Percentiles rank a stretch among this genome's conserved stretches.
Conservation (phyloP, 2,113 vertebrate genomes). For the Tetrao urogallus region DNA sequence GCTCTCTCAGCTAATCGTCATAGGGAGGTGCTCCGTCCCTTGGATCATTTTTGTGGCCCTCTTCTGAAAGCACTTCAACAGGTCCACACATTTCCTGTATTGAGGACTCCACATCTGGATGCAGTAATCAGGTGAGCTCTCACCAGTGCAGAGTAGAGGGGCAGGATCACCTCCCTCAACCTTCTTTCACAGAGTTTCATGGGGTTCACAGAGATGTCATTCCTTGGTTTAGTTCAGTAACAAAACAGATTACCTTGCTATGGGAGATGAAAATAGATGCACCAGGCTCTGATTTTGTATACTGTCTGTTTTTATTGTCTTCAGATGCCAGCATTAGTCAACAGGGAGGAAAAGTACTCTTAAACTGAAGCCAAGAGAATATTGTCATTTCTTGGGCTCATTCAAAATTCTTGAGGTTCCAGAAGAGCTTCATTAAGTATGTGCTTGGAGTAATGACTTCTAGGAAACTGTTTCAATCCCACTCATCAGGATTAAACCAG, state of each 20-base stretch:
- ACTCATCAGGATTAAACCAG: not conserved
- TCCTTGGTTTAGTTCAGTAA: not conserved
- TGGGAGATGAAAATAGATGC: not conserved
- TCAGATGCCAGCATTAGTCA: not conserved
- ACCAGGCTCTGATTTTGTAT: not conserved
- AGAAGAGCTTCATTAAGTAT: not conserved
- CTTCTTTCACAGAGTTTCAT: too few relatives aligned
- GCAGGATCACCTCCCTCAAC: too few relatives aligned
- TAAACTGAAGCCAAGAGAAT: not conserved
- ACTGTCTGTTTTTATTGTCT: not conserved
- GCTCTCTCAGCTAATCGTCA: too few relatives aligned
- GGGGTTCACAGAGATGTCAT: not conserved
- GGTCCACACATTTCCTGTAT: too few relatives aligned
- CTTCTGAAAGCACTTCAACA: too few relatives aligned
- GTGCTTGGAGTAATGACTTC: not conserved
- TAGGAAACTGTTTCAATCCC: not conserved
- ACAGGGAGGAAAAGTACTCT: not conserved
- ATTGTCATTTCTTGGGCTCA: not conserved
- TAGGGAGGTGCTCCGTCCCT: too few relatives aligned
- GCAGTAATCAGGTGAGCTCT: too few relatives aligned
- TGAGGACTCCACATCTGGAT: too few relatives aligned
- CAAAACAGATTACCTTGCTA: not conserved
- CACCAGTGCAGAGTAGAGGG: too few relatives aligned
- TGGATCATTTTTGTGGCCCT: too few relatives aligned
- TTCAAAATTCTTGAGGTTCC: not conserved